Evolutionary conservation across 92 coral and sea anemone genomes (phyloP).

Genomic region (Parazoanthus darwini): DNA sequence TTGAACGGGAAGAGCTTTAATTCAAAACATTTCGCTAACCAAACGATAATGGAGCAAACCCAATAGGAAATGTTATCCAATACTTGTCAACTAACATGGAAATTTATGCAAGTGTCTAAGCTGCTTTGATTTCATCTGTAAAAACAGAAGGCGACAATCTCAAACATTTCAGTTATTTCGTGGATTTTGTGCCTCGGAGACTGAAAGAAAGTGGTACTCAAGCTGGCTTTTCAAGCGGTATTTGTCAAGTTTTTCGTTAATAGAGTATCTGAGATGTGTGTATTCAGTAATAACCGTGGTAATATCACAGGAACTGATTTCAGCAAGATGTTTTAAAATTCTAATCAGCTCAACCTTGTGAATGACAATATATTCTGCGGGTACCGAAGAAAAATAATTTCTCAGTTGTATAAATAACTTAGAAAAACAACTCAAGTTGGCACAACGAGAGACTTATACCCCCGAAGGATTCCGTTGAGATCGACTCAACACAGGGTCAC

Average conservation of each 20-base stretch:
- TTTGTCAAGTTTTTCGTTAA: background rate
- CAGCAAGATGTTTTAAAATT: conserved; percentile 27
- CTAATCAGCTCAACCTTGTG: conserved; percentile 15
- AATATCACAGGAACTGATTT: conserved; percentile 5
- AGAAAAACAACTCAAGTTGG: conserved; percentile 15
- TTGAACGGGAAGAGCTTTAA: background rate
- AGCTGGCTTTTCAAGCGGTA: background rate
- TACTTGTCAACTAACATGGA: background rate
- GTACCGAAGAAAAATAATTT: conserved; percentile 42
- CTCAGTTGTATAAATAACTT: conserved; percentile 33
- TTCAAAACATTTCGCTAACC: background rate
- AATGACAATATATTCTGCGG: conserved; percentile 40
- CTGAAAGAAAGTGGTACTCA: background rate
- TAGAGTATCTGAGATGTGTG: background rate
- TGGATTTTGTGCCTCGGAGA: background rate
- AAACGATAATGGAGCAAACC: background rate
- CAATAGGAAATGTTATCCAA: background rate
- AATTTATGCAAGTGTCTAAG: conserved; percentile 13
- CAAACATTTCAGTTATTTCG: background rate
- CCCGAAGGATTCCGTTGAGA: background rate
- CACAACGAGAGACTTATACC: background rate
- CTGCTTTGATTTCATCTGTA: conserved; percentile 4
- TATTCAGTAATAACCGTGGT: background rate
- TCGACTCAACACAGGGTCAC: background rate
- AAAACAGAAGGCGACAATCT: conserved; percentile 1